A percentile compares a stretch with the other conserved stretches of the same genome.
phyloP scores from a whole-genome alignment of 2,113 vertebrate species.

The Bufo gargarizans region DNA sequence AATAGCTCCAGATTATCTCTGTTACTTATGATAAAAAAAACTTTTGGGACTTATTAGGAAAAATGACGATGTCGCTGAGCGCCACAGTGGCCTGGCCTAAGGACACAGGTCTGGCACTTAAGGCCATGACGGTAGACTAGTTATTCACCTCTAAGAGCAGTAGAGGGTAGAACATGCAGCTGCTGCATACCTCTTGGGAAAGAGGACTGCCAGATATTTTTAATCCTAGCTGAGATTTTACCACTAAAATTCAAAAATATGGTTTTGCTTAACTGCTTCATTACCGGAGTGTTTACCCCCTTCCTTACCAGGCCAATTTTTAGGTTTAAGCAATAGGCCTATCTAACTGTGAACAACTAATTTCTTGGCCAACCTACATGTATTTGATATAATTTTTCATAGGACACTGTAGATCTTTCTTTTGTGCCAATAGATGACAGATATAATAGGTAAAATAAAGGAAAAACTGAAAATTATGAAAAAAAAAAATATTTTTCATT shows the following conservation, averaged over 20 bases:
- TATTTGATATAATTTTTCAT: too few relatives aligned
- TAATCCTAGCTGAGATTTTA: background rate
- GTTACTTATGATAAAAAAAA: background rate
- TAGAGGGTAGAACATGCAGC: background rate
- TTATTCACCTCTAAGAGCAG: background rate
- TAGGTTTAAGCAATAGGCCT: too few relatives aligned
- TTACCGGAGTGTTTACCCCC: too few relatives aligned
- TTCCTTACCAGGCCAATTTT: too few relatives aligned
- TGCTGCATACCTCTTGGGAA: conserved; percentile 23
- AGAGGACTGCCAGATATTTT: conserved; percentile 6
- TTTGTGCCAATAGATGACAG: too few relatives aligned
- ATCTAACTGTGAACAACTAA: too few relatives aligned
- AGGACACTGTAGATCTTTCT: too few relatives aligned
- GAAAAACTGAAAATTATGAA: too few relatives aligned
- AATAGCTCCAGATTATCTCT: background rate
- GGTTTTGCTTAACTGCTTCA: background rate
- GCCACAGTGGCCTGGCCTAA: background rate
- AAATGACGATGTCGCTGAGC: background rate
- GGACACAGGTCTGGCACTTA: background rate
- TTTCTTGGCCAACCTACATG: too few relatives aligned
- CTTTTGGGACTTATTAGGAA: conserved; percentile 22
- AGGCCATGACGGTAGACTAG: background rate
- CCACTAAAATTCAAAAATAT: background rate
- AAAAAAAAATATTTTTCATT: too few relatives aligned
- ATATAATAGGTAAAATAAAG: too few relatives aligned